Conservation (phyloP, 2,888 invertebrate species). For the Drosophila atroscutellata region DNA sequence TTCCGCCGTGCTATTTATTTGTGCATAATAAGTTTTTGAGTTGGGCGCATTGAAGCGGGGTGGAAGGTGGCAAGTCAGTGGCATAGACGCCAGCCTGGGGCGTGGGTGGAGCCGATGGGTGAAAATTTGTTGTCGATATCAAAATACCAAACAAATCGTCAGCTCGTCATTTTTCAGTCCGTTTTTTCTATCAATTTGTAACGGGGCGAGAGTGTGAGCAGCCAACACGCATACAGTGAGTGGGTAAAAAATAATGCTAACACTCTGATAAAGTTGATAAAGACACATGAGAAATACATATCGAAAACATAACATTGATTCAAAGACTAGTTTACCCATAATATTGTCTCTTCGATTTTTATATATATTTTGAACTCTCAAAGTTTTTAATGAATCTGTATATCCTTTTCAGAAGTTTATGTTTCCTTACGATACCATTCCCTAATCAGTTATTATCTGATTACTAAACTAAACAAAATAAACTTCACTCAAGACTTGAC, state of each 20-base stretch:
- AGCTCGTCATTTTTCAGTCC: conserved; percentile 78
- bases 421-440: neutral
- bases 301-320: neutral
- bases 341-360: neutral
- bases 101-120: conserved; percentile 22
- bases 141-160: conserved; percentile 78
- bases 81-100: conserved; percentile 54
- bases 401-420: neutral
- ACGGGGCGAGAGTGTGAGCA: conserved; percentile 47
- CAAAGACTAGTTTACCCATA: neutral
- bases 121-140: conserved; percentile 69
- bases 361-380: neutral
- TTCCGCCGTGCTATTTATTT: conserved; percentile 63
- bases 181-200: conserved; percentile 67
- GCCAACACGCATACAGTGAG: conserved; percentile 48
- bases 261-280: neutral
- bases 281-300: neutral
- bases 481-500: neutral
- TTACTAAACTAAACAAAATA: no score
- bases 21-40: conserved; percentile 74
- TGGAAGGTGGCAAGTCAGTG: conserved; percentile 11
- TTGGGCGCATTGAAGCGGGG: conserved; percentile 9
- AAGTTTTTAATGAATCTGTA: neutral
- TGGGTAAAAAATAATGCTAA: neutral
- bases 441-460: neutral